These are phyloP conservation scores for Ploceus nigricollis DNA, from an alignment of 2,113 vertebrate genomes.

Conservation along the genomic window DNA sequence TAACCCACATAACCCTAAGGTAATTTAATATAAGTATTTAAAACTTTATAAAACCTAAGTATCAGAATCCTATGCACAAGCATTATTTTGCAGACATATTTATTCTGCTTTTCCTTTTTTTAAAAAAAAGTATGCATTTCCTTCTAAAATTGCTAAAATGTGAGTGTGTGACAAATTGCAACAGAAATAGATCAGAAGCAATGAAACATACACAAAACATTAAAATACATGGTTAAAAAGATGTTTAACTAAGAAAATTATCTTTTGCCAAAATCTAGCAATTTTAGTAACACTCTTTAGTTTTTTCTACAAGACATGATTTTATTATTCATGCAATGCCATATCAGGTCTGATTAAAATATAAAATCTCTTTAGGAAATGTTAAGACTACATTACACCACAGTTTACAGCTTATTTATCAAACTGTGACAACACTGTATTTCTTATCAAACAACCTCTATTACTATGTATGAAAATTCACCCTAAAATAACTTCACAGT, in stretches of 20 bases:
- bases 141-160: background rate
- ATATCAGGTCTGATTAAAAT: slow-evolving; percentile 53
- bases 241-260: background rate
- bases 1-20: background rate
- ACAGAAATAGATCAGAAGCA: background rate
- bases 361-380: slow-evolving; percentile 61
- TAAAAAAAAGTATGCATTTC: background rate
- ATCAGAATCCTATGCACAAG: background rate
- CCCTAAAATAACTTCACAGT: background rate
- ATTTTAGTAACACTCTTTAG: background rate
- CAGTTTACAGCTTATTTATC: slow-evolving; percentile 54
- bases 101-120: background rate
- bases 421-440: slow-evolving; percentile 22
- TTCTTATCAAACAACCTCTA: slow-evolving; percentile 41
- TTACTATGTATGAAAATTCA: slow-evolving; percentile 29
- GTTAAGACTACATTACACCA: background rate
- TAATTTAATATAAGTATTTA: background rate
- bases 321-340: slow-evolving; percentile 14
- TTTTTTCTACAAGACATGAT: background rate
- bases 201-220: background rate
- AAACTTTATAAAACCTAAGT: background rate
- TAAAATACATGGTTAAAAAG: background rate
- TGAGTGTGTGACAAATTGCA: background rate
- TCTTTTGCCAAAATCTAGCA: slow-evolving; percentile 13
- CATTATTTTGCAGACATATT: background rate